Base-by-base conservation (phyloP, 2,797 vertebrate species). In the Sebastes minor region DNA sequence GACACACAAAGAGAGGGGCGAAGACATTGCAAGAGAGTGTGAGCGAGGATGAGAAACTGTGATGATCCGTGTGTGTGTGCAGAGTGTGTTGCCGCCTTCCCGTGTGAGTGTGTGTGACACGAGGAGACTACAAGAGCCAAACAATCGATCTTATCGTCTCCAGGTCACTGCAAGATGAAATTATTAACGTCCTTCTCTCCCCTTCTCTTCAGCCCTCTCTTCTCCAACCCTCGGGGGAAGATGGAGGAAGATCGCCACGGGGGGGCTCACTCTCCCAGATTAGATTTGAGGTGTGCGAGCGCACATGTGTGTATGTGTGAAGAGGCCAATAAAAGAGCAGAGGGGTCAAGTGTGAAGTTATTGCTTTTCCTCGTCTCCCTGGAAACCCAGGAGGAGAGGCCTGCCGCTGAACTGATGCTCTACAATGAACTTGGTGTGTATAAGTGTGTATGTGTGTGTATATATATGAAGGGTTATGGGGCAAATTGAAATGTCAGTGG, bases 291-390 rank as follows among this genome's bases (percentile, higher is more conserved):
- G 87, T 90, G 86, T 86, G 85, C 30, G 79, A 25, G 77, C 76
- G 79, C 71, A 64, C 11, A 67, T 64, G 28, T 80, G 78, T 82
- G 76, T 81, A 86, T 68, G 86, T 46, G 80, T 82, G 85, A 89
- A 76, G 67, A 88, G 89, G 89, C 90, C 88, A 92, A 89, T 91
- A 89, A 93, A 88, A 84, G 92, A 92, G 90, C 90, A 88, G 69
- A 76, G 81, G 90, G 95, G 93, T 95, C 91, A 95, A 95, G 91
- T 92, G 91, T 89, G 86, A 82, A 88, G 90, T 94, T 95, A 96
- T 95, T 95, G 94, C 93, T 94, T 95, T 94, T 91, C 84, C 90
- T 84, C 53, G 80, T 94, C 89, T 91, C 89, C 56, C 71, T 90
- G 89, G 89, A 93, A 92, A 93, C 93, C 89, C 86, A 86, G 76